Base-by-base conservation (phyloP, 2,888 invertebrate genomes). In the Morpho helenor region DNA sequence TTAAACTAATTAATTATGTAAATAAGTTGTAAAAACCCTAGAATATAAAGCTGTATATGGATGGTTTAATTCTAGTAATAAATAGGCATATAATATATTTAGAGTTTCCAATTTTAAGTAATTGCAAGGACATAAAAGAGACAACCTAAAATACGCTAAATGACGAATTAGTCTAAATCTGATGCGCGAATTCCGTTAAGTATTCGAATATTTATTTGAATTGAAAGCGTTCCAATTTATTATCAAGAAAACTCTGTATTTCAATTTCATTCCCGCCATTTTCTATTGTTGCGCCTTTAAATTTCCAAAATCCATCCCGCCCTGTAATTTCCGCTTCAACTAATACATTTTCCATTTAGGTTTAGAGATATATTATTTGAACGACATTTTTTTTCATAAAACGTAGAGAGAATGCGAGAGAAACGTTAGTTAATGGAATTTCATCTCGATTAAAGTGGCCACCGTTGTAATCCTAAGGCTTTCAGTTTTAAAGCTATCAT, bases 371-470 rank as follows among this genome's bases (percentile, higher is more conserved):
- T 41, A n/a, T 47, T 44, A 47, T 51, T 43, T 55, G 42, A 7
- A 49, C 10, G 16, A 9, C 41, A 52, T 45, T 10, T 16, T 53
- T 54, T 59, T 58, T 44, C 50, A 45, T 55, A 54, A 57, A 51
- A 49, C 56, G 43, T 56, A 60, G 50, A 42, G 39, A 57, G 50
- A 42, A 51, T 60, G 47, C 41, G 52, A 55, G 49, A 31, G 56
- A 58, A 62, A 66, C 61, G 59, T 59, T 55, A 59, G 56, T 59
- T 61, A 68, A 68, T 69, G 61, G 66, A 62, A 62, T 62, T 59
- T 62, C 53, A 59, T 61, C 63, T 63, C 69, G 69, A 70, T 70
- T 70, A 69, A 68, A 69, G 69, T 70, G 69, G 67, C 57, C 64
- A 61, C 63, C 57, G 55, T 44, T 58, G 57, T 66, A 68, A 68